Conservation (phyloP, 2,888 invertebrate species). For the Eugnorisma glareosa region DNA sequence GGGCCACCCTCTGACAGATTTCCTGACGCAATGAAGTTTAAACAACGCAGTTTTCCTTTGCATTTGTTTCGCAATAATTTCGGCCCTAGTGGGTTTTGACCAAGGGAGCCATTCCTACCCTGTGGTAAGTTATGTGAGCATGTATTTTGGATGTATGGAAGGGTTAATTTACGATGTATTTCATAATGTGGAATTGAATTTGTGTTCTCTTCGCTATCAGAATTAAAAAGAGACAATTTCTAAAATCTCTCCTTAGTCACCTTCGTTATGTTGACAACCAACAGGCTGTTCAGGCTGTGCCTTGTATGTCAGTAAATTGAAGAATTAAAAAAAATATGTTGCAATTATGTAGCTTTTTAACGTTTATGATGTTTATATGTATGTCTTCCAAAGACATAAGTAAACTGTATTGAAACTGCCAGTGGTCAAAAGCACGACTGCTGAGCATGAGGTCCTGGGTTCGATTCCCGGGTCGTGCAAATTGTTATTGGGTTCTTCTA, state of each 20-base stretch:
- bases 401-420: not conserved
- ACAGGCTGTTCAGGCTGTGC: not conserved
- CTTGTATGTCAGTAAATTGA: not conserved
- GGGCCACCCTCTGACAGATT: slow-evolving; percentile 62
- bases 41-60: slow-evolving; percentile 25
- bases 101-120: not conserved
- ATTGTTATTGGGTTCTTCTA: no score
- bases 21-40: slow-evolving; percentile 58
- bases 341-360: not conserved
- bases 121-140: not conserved
- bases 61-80: slow-evolving; percentile 36
- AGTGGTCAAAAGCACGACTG: no score
- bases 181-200: not conserved
- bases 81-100: not conserved
- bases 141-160: not conserved
- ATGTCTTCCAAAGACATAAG: slow-evolving; percentile 12
- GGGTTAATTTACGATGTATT: not conserved
- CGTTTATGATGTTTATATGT: not conserved
- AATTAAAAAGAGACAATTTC: no score
- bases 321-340: not conserved
- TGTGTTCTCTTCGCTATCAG: not conserved
- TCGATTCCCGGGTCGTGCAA: no score
- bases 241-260: not conserved
- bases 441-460: no score
- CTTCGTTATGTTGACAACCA: not conserved